These are phyloP conservation scores for Varanus salvator DNA, from an alignment of 2,113 vertebrate species.

Conservation along the genomic window DNA sequence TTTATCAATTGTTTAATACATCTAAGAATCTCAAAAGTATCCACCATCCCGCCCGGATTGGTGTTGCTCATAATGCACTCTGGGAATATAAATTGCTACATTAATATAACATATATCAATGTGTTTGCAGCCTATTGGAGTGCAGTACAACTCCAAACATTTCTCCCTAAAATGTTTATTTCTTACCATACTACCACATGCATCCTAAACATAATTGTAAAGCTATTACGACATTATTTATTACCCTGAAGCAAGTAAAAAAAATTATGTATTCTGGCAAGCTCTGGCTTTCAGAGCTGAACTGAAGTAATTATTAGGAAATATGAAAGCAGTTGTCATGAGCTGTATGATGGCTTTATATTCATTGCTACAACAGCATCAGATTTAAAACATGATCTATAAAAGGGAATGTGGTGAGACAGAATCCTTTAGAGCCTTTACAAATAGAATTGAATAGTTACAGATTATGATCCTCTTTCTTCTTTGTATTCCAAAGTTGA, in stretches of 20 bases:
- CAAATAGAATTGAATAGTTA: slow-evolving; percentile 61
- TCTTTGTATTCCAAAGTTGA: slow-evolving; percentile 67
- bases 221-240: slow-evolving; percentile 68
- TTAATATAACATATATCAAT: slow-evolving; percentile 1
- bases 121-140: slow-evolving; percentile 23
- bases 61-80: background rate
- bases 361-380: slow-evolving; percentile 59
- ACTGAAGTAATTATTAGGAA: slow-evolving; percentile 77
- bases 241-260: slow-evolving; percentile 55
- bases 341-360: slow-evolving; percentile 65
- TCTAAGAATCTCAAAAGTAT: slow-evolving; percentile 1
- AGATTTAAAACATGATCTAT: slow-evolving; percentile 66
- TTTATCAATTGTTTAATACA: background rate
- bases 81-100: background rate
- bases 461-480: slow-evolving; percentile 2
- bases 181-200: slow-evolving; percentile 43
- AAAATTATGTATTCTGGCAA: slow-evolving; percentile 67
- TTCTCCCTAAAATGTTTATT: background rate
- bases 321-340: slow-evolving; percentile 74
- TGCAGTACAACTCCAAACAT: slow-evolving; percentile 9
- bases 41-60: background rate
- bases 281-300: slow-evolving; percentile 68
- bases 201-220: slow-evolving; percentile 47
- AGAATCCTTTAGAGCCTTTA: slow-evolving; percentile 54
- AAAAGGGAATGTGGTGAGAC: slow-evolving; percentile 68